A percentile compares a stretch with the other conserved stretches of the same genome.
phyloP scores from a whole-genome alignment of 2,113 vertebrate genomes.

The Pseudopipra pipra region DNA sequence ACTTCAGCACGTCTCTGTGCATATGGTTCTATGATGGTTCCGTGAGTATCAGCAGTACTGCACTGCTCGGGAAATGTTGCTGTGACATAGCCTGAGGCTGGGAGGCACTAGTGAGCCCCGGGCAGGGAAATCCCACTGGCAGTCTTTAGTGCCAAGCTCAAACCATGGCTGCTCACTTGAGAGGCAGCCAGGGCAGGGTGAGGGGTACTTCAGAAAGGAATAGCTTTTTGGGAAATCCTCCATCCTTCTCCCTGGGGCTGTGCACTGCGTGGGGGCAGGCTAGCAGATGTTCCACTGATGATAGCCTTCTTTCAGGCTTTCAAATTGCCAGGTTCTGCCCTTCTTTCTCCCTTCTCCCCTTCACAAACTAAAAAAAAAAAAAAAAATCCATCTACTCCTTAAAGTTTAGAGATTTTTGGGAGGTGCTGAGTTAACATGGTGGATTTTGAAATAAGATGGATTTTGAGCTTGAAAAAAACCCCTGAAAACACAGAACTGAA shows the following conservation, averaged over 20 bases:
- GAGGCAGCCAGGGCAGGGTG: background rate
- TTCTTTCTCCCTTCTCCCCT: background rate
- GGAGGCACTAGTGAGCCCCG: background rate
- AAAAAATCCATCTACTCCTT: background rate
- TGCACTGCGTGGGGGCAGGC: background rate
- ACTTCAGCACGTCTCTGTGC: background rate
- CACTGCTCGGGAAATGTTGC: background rate
- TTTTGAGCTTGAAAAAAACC: background rate
- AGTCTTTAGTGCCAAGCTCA: background rate
- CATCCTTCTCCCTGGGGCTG: background rate
- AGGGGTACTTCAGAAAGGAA: background rate
- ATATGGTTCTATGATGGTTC: background rate
- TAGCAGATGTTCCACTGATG: background rate
- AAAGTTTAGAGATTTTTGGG: background rate
- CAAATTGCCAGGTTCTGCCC: background rate
- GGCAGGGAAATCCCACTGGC: fast-evolving
- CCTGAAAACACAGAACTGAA: background rate
- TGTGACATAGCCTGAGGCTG: background rate
- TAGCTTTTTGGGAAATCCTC: background rate
- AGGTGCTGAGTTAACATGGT: background rate
- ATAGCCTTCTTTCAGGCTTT: fast-evolving
- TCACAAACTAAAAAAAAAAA: background rate
- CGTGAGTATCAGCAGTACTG: background rate
- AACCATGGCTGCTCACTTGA: background rate
- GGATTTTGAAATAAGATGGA: background rate